Base-by-base conservation (phyloP, 2,797 vertebrate genomes). In the Semotilus atromaculatus region DNA sequence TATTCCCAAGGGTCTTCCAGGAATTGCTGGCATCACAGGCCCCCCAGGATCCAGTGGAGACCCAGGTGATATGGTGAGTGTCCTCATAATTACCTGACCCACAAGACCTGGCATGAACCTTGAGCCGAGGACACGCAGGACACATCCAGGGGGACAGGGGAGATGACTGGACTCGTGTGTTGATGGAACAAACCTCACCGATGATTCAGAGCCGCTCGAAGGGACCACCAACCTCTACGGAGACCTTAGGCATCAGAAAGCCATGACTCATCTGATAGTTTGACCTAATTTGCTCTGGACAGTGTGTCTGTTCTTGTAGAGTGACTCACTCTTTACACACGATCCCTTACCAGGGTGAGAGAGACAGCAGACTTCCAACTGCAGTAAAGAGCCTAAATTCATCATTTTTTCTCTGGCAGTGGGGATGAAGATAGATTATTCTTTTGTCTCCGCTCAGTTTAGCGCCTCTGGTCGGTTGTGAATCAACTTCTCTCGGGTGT, bases 11-110 rank as follows among this genome's bases (percentile, higher is more conserved):
- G 97, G 97, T 19, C 90, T 95, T 13, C 67, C 84, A 3, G 97
- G 97, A 14, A 93, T 95, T 78, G 89, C 90, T 77, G 97, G 97
- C 60, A 95, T 96, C 86, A 90, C 88, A 6, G 97, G 97, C 0
- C 95, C 96, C 58, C 93, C 95, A 71, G 97, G 97, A 88, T 95
- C 94, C 51, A 91, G 92, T 1, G 97, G 97, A 85, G 97, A 98
- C 89, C 94, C 93, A 0, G 97, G 97, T 43, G 96, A 96, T 73
- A 73, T 90, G 95, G 97, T 99, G 91, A 92, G 95, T 91, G 64
- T 75, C 38, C 53, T 36, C 67, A 74, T 14, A 75, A 62, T 43
- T 66, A 80, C 29, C 13, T 67, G 19, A 79, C 64, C 29, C 75
- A 80, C 51, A 14, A 75, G 19, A 74, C 21, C 66, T 0, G 0